Evolutionary conservation across 2,888 invertebrate genomes (phyloP), one percentile per base, ranked within the genome.

Genomic region (Ellobium chinense): DNA sequence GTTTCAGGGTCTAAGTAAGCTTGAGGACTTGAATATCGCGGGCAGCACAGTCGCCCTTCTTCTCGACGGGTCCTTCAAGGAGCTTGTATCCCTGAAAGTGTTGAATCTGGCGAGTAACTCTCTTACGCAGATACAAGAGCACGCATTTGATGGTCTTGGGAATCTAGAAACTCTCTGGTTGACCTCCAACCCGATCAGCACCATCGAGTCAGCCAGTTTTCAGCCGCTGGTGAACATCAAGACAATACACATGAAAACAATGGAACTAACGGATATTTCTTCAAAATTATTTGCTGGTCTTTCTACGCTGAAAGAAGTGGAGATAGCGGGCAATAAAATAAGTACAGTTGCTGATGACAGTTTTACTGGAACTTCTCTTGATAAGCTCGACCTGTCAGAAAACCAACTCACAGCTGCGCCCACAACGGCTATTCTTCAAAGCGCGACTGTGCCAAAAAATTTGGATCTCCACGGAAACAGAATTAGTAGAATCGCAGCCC

Each of bases 381-480:
- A 75, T n/a, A 62, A n/a, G 46, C 58, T 76, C 18, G 68, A 76
- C n/a, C 36, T 76, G 37, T 68, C 76, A 36, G 37, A 66, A 31
- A 76, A 76, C 21, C 34, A 56, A 58, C 56, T 76, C 27, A 58
- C 76, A 14, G 14, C 21, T 9, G 54, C 24, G 31, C 75, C 75
- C 5, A 36, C 75, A 2, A 34, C 24, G 0, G 75, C 75, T 31
- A 63, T 75, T 46, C 62, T 60, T 21, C 27, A 37, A 1, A 63
- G 72, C 4, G 39, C 21, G 2, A 29, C 65, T 24, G 21, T 60
- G 9, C 84, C 82, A 14, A 60, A 39, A 46, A 62, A 37, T 2
- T 56, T 83, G 31, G 69, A 80, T 24, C 69, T 83, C n/a, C 77
- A 76, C 31, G 37, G 27, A 63, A 89, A 89, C 68, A 69, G 29